Evolutionary conservation across 1,140 invertebrate genomes (phyloP).

Genomic region (Leptinotarsa defecta): DNA sequence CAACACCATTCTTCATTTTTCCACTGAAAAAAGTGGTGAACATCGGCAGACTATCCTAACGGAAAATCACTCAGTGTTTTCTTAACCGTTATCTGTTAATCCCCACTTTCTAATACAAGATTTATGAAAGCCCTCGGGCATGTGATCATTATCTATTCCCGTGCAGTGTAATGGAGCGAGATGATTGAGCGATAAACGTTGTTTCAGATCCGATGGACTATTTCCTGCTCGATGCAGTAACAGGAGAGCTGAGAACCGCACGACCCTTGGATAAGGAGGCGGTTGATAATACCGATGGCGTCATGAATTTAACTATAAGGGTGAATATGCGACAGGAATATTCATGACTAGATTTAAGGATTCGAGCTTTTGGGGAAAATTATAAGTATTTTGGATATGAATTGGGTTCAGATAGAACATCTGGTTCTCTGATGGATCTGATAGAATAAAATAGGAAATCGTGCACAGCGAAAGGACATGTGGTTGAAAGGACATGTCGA

Average conservation of each 20-base stretch:
- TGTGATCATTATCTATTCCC: constrained; percentile 6
- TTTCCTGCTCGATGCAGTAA: constrained; percentile 77
- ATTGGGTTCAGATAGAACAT: too few relatives aligned
- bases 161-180: not conserved
- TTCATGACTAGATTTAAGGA: too few relatives aligned
- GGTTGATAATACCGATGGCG: constrained; percentile 75
- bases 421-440: too few relatives aligned
- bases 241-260: constrained; percentile 80
- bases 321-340: constrained; percentile 55
- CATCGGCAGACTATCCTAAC: not conserved
- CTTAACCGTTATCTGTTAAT: not conserved
- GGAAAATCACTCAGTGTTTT: not conserved
- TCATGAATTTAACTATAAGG: constrained; percentile 73
- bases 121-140: not conserved
- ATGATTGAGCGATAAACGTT: constrained; percentile 8
- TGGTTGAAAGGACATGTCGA: too few relatives aligned
- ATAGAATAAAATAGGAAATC: too few relatives aligned
- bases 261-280: constrained; percentile 84
- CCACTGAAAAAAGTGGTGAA: too few relatives aligned
- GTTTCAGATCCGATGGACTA: constrained; percentile 81
- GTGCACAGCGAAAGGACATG: too few relatives aligned
- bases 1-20: too few relatives aligned
- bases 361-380: too few relatives aligned
- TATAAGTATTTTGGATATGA: too few relatives aligned
- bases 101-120: not conserved